Evolutionary conservation across 1,140 invertebrate genomes (phyloP).

Genomic region (Daktulosphaira vitifoliae): DNA sequence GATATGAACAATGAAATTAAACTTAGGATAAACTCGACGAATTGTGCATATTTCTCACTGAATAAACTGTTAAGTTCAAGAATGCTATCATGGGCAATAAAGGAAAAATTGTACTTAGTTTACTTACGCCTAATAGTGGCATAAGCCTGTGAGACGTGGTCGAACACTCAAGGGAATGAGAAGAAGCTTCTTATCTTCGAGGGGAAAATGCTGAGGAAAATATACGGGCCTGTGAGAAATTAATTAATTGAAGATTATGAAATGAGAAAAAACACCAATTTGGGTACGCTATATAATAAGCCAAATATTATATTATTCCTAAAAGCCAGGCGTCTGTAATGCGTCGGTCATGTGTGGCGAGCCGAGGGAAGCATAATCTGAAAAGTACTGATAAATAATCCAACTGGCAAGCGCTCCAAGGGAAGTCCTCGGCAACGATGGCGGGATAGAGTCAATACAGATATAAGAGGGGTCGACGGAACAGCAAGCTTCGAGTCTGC

Average conservation of each 20-base stretch:
- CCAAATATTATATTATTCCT: not conserved
- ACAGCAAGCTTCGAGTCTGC: no score
- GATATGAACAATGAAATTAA: constrained; percentile 11
- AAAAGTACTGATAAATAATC: not conserved
- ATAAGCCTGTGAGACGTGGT: not conserved
- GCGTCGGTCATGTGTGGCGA: not conserved
- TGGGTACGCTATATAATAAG: not conserved
- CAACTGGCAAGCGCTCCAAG: no score
- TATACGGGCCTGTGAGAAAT: not conserved
- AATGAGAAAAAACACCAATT: not conserved
- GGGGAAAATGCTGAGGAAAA: not conserved
- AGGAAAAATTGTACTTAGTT: constrained; percentile 6
- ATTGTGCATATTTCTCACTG: not conserved
- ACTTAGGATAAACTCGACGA: constrained; percentile 7
- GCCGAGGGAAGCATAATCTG: no score
- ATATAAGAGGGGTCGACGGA: no score
- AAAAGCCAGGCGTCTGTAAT: not conserved
- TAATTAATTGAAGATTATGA: not conserved
- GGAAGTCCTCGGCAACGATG: no score
- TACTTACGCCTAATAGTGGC: not conserved
- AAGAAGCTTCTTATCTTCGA: not conserved
- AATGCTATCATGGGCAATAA: not conserved
- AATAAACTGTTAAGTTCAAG: constrained; percentile 2
- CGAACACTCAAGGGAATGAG: not conserved
- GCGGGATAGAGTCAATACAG: no score